These are phyloP conservation scores for Musca vetustissima DNA, from an alignment of 1,140 invertebrate species.

Conservation along the genomic window DNA sequence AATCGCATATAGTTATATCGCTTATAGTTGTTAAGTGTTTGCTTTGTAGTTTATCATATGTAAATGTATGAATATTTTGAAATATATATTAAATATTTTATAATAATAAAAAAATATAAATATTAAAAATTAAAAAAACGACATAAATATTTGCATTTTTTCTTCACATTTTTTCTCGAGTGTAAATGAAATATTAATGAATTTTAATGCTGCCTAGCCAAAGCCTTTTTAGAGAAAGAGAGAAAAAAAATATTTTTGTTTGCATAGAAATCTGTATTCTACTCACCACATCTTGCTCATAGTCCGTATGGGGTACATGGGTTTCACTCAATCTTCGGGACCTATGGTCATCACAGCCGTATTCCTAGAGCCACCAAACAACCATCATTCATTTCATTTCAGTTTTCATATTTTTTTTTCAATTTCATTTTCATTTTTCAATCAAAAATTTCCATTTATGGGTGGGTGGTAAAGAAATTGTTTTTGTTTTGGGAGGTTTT, in stretches of 20 bases:
- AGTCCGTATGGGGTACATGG: constrained; percentile 67
- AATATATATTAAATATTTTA: too few species aligned
- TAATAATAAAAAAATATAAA: too few species aligned
- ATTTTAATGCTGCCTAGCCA: not conserved
- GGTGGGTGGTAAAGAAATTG: not conserved
- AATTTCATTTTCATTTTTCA: not conserved
- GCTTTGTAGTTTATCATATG: too few species aligned
- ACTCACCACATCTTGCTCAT: constrained; percentile 70
- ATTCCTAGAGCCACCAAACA: constrained; percentile 52
- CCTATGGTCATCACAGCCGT: constrained; percentile 63
- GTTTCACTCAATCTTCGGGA: constrained; percentile 65
- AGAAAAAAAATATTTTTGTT: not conserved
- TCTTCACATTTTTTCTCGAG: too few species aligned
- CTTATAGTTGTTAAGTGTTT: too few species aligned
- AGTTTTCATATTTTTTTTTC: not conserved
- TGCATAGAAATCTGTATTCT: constrained; percentile 23
- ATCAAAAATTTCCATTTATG: too few species aligned
- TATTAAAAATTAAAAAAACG: too few species aligned
- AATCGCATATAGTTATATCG: too few species aligned
- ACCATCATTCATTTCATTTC: too few species aligned
- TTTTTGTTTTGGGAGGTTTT: not conserved
- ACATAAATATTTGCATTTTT: too few species aligned
- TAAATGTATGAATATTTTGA: too few species aligned
- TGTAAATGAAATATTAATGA: too few species aligned
- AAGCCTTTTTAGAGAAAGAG: not conserved